Conservation (phyloP, 2,888 invertebrate species). For the Entomobrya multifasciata region DNA sequence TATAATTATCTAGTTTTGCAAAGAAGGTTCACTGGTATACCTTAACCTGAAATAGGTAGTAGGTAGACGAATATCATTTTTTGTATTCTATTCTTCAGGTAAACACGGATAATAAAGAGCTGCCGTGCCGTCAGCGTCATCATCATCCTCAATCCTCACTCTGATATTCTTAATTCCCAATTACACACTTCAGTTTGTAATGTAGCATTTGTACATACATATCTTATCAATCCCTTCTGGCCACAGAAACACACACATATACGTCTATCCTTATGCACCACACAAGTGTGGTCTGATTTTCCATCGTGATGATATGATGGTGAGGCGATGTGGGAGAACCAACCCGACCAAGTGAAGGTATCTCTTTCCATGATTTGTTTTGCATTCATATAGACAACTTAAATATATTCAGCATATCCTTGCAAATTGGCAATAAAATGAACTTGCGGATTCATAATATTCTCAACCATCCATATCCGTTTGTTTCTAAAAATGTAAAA, state of each 20-base stretch:
- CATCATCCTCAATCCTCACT: background rate
- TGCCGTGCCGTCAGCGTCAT: slow-evolving; percentile 7
- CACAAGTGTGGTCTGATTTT: slow-evolving; percentile 38
- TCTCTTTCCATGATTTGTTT: slow-evolving; percentile 41
- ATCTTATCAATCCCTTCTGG: background rate
- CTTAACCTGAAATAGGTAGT: slow-evolving; percentile 17
- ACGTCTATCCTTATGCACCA: background rate
- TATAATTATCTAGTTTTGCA: background rate
- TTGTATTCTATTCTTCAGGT: slow-evolving; percentile 32
- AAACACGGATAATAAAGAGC: slow-evolving; percentile 7
- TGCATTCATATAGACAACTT: background rate
- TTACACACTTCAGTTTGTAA: background rate
- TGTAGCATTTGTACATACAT: background rate
- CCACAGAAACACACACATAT: background rate
- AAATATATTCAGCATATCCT: background rate
- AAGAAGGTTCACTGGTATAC: background rate
- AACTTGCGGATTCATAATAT: slow-evolving; percentile 26
- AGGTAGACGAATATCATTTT: background rate
- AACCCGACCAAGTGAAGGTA: slow-evolving; percentile 7
- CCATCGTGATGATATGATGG: slow-evolving; percentile 18
- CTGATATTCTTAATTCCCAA: slow-evolving; percentile 17
- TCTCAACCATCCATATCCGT: slow-evolving; percentile 46
- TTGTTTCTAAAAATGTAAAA: background rate
- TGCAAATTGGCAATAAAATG: background rate
- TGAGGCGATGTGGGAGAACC: background rate